phyloP scores from a whole-genome alignment of 2,888 invertebrate genomes.

The Petrophora chlorosata region DNA sequence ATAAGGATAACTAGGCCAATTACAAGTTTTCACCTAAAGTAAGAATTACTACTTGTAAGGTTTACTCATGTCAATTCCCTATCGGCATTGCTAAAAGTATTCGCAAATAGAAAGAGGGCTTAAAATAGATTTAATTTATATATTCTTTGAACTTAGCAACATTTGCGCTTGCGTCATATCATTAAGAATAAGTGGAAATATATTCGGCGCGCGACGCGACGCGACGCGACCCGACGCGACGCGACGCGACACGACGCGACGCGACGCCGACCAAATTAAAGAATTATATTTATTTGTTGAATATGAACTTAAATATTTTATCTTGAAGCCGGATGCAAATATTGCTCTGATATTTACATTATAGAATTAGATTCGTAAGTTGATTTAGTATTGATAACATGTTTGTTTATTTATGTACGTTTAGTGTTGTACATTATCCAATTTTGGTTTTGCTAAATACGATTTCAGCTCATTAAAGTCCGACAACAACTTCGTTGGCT shows the following conservation, averaged over 20 bases:
- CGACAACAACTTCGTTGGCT: too few relatives aligned
- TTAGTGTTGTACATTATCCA: too few relatives aligned
- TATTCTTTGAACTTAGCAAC: conserved; percentile 29
- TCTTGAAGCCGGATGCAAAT: conserved; percentile 31
- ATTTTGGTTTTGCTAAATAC: too few relatives aligned
- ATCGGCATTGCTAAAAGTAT: conserved; percentile 13
- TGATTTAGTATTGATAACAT: conserved; percentile 4
- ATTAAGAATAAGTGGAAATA: conserved; percentile 69
- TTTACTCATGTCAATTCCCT: conserved; percentile 12
- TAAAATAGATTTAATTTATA: conserved; percentile 6
- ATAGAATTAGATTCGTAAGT: conserved; percentile 18
- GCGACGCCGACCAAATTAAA: conserved; percentile 18
- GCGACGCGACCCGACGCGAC: too few relatives aligned
- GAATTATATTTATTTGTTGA: conserved; percentile 37
- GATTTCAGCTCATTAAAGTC: too few relatives aligned
- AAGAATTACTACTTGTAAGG: not conserved
- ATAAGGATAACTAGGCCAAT: too few relatives aligned
- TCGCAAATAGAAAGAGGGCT: conserved; percentile 2
- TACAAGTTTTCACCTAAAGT: not conserved
- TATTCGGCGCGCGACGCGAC: conserved; percentile 33
- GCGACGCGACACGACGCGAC: too few relatives aligned
- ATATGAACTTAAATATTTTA: conserved; percentile 32
- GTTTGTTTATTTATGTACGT: not conserved
- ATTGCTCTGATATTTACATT: conserved; percentile 35
- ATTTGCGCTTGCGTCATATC: conserved; percentile 79